These are phyloP conservation scores for Drosophila insularis DNA, from an alignment of 1,140 invertebrate species.

Conservation along the genomic window DNA sequence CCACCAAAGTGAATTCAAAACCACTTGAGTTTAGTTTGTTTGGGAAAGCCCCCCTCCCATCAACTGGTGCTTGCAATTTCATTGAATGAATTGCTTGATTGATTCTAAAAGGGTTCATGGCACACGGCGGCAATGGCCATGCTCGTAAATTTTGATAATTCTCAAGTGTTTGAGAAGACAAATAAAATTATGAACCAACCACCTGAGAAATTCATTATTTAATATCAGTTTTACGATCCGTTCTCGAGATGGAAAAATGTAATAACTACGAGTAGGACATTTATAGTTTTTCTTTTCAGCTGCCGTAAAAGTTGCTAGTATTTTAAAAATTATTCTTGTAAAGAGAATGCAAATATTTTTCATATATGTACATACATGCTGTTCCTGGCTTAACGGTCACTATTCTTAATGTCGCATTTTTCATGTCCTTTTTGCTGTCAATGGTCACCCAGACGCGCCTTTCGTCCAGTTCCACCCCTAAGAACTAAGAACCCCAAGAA, in stretches of 20 bases:
- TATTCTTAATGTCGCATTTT: constrained; percentile 17
- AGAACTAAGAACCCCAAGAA: constrained; percentile 17
- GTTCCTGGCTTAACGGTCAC: constrained; percentile 29
- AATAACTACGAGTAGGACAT: constrained; percentile 53
- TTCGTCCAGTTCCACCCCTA: constrained; percentile 62
- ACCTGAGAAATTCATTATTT: constrained; percentile 64
- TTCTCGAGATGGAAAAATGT: constrained; percentile 58
- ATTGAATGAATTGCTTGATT: constrained; percentile 31
- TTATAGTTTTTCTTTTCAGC: constrained; percentile 7
- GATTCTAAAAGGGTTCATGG: constrained; percentile 63
- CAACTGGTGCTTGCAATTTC: constrained; percentile 42
- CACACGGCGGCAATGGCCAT: neutral
- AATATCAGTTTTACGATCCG: constrained; percentile 70
- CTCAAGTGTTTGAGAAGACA: constrained; percentile 56
- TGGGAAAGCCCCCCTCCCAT: neutral
- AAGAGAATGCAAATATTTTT: constrained; percentile 8
- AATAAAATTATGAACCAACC: constrained; percentile 33
- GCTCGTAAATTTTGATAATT: constrained; percentile 72
- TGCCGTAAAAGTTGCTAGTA: too few species aligned
- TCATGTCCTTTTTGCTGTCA: constrained; percentile 14
- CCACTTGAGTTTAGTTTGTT: constrained; percentile 57
- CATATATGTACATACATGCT: neutral
- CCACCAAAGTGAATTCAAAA: constrained; percentile 1
- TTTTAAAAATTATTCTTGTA: neutral
- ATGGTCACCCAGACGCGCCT: constrained; percentile 44